These are phyloP conservation scores for Bubalus kerabau DNA, from an alignment of 2,113 vertebrate genomes.

Conservation along the genomic window DNA sequence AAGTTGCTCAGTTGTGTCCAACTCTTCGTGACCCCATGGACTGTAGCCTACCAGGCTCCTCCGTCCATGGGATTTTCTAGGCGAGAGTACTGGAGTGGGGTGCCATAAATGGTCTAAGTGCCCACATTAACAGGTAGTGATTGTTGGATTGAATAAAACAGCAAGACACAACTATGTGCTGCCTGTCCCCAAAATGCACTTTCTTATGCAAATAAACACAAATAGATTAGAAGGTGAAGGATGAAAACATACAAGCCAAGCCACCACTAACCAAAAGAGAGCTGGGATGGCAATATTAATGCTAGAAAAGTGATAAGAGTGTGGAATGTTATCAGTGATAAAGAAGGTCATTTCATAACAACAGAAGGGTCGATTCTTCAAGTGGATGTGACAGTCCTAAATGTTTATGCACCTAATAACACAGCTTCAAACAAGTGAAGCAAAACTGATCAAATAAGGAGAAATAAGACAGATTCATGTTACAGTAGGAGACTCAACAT, in stretches of 20 bases:
- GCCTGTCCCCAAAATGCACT: too few relatives aligned
- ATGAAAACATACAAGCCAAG: background rate
- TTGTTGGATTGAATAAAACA: background rate
- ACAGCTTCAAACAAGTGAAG: background rate
- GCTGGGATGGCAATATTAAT: accelerated
- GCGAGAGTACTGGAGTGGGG: accelerated
- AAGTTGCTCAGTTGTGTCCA: too few relatives aligned
- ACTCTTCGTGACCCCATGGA: too few relatives aligned
- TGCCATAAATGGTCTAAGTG: background rate
- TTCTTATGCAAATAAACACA: background rate
- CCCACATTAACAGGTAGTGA: too few relatives aligned
- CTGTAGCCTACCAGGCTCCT: too few relatives aligned
- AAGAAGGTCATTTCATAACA: background rate
- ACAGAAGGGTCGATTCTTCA: background rate
- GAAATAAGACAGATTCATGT: accelerated
- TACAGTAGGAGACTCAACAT: background rate
- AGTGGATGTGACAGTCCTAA: background rate
- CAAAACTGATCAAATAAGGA: background rate
- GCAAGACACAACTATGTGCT: background rate
- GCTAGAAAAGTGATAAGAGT: too few relatives aligned
- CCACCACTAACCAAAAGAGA: background rate
- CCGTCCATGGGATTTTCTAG: too few relatives aligned
- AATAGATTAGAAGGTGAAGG: background rate
- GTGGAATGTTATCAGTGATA: too few relatives aligned
- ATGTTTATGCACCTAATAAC: too few relatives aligned